Percentiles rank a stretch among this genome's conserved stretches.
phyloP scores from a whole-genome alignment of 1,140 invertebrate genomes.

The Drosophila arawakana region DNA sequence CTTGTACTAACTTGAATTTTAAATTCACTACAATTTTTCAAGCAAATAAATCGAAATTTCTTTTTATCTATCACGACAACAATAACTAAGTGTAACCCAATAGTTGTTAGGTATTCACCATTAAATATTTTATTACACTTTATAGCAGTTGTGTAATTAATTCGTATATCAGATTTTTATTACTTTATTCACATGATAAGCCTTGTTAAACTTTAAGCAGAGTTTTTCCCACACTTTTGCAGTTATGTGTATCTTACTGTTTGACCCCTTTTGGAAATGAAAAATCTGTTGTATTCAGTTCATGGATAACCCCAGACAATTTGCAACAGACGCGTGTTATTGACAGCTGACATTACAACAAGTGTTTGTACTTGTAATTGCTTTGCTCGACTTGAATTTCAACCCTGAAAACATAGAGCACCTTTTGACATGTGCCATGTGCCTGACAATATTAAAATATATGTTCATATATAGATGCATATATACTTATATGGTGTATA shows the following conservation, averaged over 20 bases:
- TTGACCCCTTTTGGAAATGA: slow-evolving; percentile 2
- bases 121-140: not conserved
- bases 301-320: slow-evolving; percentile 33
- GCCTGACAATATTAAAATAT: slow-evolving; percentile 17
- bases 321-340: slow-evolving; percentile 51
- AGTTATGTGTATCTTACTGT: not conserved
- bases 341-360: slow-evolving; percentile 65
- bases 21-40: no score
- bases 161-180: not conserved
- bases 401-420: slow-evolving; percentile 35
- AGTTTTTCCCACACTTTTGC: not conserved
- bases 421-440: slow-evolving; percentile 35
- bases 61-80: no score
- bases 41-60: no score
- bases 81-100: no score
- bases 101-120: no score
- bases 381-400: slow-evolving; percentile 49
- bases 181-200: slow-evolving; percentile 7
- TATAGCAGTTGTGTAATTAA: not conserved
- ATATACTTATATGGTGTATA: not conserved
- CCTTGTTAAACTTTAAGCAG: not conserved
- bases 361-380: slow-evolving; percentile 67
- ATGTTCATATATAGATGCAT: slow-evolving; percentile 1
- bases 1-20: no score
- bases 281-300: slow-evolving; percentile 30